Conservation (phyloP, 2,113 vertebrate genomes). For the Circaetus cinerascens region DNA sequence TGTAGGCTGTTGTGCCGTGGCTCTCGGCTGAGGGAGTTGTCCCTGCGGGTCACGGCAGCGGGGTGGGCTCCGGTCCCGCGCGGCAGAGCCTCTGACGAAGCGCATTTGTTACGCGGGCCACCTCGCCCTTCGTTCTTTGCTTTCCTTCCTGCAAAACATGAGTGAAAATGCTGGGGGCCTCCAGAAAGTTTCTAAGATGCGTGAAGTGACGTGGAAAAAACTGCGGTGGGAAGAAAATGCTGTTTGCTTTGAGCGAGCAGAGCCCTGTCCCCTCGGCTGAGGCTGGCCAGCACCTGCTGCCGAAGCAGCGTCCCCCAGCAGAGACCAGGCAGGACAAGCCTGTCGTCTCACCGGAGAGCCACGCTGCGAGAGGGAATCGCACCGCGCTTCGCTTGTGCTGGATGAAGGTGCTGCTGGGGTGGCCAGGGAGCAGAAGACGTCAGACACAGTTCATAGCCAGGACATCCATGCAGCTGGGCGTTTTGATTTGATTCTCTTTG, state of each 20-base stretch:
- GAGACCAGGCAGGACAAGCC: no score
- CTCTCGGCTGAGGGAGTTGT: background rate
- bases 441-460: accelerated
- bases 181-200: background rate
- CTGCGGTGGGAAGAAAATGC: background rate
- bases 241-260: background rate
- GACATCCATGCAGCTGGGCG: accelerated
- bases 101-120: accelerated
- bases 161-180: background rate
- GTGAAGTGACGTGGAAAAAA: accelerated
- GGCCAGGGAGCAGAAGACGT: accelerated
- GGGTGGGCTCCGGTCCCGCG: background rate
- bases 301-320: background rate
- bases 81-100: accelerated
- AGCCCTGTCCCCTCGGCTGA: accelerated
- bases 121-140: background rate
- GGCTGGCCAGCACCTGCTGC: background rate
- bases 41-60: accelerated
- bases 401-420: background rate
- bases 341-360: background rate
- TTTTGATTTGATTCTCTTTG: background rate
- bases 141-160: background rate
- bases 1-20: background rate
- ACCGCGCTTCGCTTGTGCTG: accelerated
- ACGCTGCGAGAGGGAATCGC: accelerated